phyloP scores from a whole-genome alignment of 2,113 vertebrate genomes.

The Delphinapterus leucas region DNA sequence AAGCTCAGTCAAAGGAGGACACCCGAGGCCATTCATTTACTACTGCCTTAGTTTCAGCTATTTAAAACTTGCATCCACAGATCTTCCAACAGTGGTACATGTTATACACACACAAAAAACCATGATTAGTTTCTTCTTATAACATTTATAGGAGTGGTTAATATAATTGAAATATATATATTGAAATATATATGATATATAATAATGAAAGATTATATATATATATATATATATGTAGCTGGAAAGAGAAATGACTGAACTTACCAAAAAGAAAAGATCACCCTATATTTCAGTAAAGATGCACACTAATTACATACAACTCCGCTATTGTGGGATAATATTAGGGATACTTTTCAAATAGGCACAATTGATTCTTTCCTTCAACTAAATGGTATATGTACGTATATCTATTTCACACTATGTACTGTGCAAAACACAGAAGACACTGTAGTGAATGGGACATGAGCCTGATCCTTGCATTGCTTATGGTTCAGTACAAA shows the following conservation, averaged over 20 bases:
- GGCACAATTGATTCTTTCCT: not conserved
- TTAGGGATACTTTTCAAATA: not conserved
- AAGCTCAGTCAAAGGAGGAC: conserved; percentile 23
- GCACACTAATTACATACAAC: not conserved
- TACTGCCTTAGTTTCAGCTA: not conserved
- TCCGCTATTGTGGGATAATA: not conserved
- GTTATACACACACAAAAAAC: not conserved
- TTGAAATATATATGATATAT: not conserved
- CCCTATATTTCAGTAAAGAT: not conserved
- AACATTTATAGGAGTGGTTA: not conserved
- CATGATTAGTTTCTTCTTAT: not conserved
- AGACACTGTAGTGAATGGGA: not conserved
- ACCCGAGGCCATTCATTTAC: not conserved
- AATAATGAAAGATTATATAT: not conserved
- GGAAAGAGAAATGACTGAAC: not conserved
- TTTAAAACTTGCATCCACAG: not conserved
- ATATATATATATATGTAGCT: not conserved
- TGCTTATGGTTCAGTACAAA: not conserved
- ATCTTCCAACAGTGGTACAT: not conserved
- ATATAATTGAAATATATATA: not conserved
- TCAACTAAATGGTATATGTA: not conserved
- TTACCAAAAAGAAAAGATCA: not conserved
- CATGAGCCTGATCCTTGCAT: not conserved
- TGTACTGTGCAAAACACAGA: not conserved
- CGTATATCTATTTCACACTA: not conserved